Evolutionary conservation across 2,113 vertebrate genomes (phyloP).

Genomic region (Callipepla squamata): DNA sequence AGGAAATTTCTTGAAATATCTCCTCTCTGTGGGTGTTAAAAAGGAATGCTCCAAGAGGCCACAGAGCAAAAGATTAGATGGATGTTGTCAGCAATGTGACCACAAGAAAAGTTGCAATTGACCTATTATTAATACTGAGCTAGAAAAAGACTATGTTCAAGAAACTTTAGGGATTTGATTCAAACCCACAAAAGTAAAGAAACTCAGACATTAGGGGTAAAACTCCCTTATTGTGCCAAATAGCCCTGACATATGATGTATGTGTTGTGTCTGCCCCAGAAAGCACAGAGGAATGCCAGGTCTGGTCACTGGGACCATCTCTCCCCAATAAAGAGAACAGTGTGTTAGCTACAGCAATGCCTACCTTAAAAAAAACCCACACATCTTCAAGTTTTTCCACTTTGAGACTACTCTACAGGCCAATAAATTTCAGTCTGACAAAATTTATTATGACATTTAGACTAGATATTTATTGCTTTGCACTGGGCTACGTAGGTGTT

Average conservation of each 20-base stretch:
- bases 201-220: constrained; percentile 45
- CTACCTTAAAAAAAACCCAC: neutral
- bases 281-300: neutral
- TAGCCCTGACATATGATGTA: neutral
- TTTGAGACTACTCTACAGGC: neutral
- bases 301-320: neutral
- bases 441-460: neutral
- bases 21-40: constrained; percentile 80
- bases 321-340: neutral
- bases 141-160: neutral
- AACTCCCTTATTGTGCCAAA: constrained; percentile 10
- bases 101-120: constrained; percentile 81
- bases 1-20: constrained; percentile 79
- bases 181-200: constrained; percentile 51
- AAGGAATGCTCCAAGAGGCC: constrained; percentile 79
- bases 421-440: neutral
- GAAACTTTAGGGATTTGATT: constrained; percentile 7
- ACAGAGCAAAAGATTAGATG: constrained; percentile 77
- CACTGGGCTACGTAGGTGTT: neutral
- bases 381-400: neutral
- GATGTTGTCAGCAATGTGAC: constrained; percentile 78
- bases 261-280: constrained; percentile 13
- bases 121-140: constrained; percentile 70
- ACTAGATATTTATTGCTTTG: neutral
- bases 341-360: neutral